phyloP scores from a whole-genome alignment of 1,140 invertebrate species.

The Microplitis mediator region DNA sequence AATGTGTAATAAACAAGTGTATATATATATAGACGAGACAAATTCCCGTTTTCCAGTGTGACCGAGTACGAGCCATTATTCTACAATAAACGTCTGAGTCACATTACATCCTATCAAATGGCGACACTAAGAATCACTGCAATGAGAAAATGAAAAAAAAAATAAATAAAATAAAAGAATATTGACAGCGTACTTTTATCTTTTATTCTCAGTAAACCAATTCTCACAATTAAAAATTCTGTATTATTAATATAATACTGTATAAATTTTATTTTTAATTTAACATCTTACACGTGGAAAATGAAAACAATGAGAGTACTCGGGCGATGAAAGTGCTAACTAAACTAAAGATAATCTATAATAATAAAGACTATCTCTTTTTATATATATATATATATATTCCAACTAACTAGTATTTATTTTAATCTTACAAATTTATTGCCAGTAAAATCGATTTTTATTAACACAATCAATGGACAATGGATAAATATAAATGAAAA shows the following conservation, averaged over 20 bases:
- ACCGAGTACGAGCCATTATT: neutral
- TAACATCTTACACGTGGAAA: neutral
- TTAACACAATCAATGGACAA: neutral
- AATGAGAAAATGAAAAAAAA: neutral
- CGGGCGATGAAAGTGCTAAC: conserved; percentile 1
- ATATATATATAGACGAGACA: neutral
- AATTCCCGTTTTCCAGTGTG: conserved; percentile 21
- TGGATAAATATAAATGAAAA: neutral
- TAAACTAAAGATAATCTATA: neutral
- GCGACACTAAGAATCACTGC: neutral
- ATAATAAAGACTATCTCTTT: no score
- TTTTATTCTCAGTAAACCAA: neutral
- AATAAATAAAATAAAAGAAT: neutral
- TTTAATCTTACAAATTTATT: no score
- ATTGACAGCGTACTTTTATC: neutral
- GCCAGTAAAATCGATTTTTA: no score
- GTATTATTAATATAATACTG: no score
- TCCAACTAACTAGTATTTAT: neutral
- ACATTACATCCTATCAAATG: no score
- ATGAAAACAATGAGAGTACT: conserved; percentile 11
- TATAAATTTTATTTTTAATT: no score
- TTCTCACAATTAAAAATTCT: no score
- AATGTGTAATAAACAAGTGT: no score
- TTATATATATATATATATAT: neutral
- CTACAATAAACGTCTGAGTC: neutral